phyloP scores from a whole-genome alignment of 2,888 invertebrate species.

The Scaptomyza flava region DNA sequence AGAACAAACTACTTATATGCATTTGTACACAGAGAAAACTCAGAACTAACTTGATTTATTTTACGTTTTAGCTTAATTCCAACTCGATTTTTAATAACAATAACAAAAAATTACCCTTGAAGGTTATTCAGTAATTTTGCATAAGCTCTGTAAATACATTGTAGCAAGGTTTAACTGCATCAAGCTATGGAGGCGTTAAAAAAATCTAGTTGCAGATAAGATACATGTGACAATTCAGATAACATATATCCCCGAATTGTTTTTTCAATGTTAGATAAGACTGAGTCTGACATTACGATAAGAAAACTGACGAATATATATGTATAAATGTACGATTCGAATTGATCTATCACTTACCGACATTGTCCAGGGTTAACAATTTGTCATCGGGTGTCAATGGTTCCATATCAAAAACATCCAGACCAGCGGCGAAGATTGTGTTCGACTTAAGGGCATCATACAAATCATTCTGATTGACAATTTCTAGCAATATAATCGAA shows the following conservation, averaged over 20 bases:
- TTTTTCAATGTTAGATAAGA: constrained; percentile 33
- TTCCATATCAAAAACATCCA: constrained; percentile 96
- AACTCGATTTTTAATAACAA: too few relatives aligned
- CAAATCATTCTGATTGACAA: constrained; percentile 93
- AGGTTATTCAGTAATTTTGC: too few relatives aligned
- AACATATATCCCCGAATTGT: too few relatives aligned
- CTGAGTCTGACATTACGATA: constrained; percentile 28
- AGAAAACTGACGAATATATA: constrained; percentile 6
- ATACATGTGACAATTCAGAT: too few relatives aligned
- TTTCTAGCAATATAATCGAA: constrained; percentile 82
- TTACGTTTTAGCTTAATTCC: neutral
- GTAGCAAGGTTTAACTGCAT: neutral
- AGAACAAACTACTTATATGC: too few relatives aligned
- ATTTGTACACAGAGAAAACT: too few relatives aligned
- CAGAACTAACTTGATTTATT: neutral
- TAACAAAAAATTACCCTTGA: too few relatives aligned
- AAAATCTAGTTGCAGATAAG: too few relatives aligned
- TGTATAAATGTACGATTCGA: neutral
- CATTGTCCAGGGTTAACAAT: constrained; percentile 91
- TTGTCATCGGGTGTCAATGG: constrained; percentile 93
- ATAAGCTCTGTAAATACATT: neutral
- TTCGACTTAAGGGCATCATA: constrained; percentile 90
- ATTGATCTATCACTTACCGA: constrained; percentile 86
- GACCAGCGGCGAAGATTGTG: constrained; percentile 93
- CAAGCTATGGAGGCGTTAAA: neutral